Percentiles rank a stretch among this genome's conserved stretches.
These are phyloP conservation scores for Rhinogobius similis DNA, from an alignment of 2,113 vertebrate genomes.

Conservation along the genomic window DNA sequence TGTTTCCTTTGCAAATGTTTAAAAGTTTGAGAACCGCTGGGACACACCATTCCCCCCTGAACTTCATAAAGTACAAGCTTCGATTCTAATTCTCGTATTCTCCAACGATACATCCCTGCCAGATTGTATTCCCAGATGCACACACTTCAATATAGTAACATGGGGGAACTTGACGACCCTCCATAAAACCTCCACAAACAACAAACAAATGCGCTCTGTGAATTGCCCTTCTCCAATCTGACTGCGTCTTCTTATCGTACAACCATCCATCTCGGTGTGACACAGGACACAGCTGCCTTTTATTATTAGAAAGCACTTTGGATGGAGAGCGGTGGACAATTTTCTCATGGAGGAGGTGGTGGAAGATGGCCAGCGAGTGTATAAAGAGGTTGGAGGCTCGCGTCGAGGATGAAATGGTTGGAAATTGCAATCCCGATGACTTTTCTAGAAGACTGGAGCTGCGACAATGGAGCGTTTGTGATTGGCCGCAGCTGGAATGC, in stretches of 20 bases:
- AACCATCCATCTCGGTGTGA: conserved; percentile 34
- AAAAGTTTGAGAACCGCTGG: not conserved
- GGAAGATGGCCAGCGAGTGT: conserved; percentile 11
- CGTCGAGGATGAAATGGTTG: not conserved
- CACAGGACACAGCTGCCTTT: conserved; percentile 28
- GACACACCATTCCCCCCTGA: no score
- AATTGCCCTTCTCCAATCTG: not conserved
- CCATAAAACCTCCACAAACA: not conserved
- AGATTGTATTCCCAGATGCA: not conserved
- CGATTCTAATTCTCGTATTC: no score
- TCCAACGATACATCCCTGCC: no score
- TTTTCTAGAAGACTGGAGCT: conserved; percentile 12
- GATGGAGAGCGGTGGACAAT: conserved; percentile 17
- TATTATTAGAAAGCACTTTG: conserved; percentile 58
- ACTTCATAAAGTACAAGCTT: no score
- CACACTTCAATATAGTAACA: not conserved
- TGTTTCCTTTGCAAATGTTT: no score
- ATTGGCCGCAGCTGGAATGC: not conserved
- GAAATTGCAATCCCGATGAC: not conserved
- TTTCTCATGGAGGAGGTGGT: conserved; percentile 54
- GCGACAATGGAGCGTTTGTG: not conserved
- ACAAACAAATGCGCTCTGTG: conserved; percentile 17
- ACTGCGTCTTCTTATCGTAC: conserved; percentile 7
- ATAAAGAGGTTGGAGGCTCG: not conserved
- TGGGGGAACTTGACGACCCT: conserved; percentile 19